These are phyloP conservation scores for Tinea semifulvella DNA, from an alignment of 2,888 invertebrate genomes.

Conservation along the genomic window DNA sequence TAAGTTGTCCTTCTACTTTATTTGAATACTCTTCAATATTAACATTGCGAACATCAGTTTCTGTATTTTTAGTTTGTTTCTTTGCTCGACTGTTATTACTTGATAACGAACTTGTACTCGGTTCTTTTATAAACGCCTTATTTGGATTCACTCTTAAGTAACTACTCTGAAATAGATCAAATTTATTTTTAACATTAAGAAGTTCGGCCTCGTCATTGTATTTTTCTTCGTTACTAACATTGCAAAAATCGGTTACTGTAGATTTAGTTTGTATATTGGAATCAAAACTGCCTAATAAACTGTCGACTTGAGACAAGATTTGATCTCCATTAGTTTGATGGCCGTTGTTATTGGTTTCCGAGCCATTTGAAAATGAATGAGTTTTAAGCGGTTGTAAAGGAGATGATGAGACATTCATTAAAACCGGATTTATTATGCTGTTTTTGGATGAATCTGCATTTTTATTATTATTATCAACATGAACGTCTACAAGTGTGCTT, in stretches of 20 bases:
- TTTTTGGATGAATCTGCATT: constrained; percentile 38
- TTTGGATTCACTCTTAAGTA: constrained; percentile 56
- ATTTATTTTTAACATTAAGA: constrained; percentile 26
- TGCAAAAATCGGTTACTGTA: neutral
- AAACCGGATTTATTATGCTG: constrained; percentile 46
- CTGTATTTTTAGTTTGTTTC: no score
- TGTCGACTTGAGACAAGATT: constrained; percentile 44
- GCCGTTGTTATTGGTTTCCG: constrained; percentile 49
- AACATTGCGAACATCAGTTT: no score
- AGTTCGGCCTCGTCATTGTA: constrained; percentile 28
- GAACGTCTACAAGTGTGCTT: constrained; percentile 55
- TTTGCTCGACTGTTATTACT: no score
- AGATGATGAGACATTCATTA: constrained; percentile 55
- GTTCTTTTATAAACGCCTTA: constrained; percentile 55
- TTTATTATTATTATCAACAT: constrained; percentile 50
- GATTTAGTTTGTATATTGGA: neutral
- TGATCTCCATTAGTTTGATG: constrained; percentile 45
- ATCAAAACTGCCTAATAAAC: constrained; percentile 48
- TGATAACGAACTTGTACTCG: constrained; percentile 59
- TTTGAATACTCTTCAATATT: no score
- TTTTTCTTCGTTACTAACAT: neutral
- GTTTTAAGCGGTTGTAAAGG: constrained; percentile 58
- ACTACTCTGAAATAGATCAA: constrained; percentile 51
- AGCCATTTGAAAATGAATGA: constrained; percentile 50
- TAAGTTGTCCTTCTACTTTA: no score